phyloP scores from a whole-genome alignment of 2,888 invertebrate genomes.

The Drosophila pseudotalamancana region DNA sequence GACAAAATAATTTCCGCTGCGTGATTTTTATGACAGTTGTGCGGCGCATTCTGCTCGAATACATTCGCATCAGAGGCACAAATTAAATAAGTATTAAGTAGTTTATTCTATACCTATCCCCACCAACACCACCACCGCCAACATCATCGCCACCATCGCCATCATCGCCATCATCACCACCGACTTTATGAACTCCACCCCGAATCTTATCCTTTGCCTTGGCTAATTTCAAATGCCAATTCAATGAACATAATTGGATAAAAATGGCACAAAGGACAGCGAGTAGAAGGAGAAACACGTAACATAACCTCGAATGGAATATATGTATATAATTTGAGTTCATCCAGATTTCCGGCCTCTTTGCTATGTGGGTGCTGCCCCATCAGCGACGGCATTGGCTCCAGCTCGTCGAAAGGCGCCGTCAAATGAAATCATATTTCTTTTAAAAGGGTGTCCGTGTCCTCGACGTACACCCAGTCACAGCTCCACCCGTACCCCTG shows the following conservation, averaged over 20 bases:
- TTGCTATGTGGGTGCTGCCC: slow-evolving; percentile 47
- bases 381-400: slow-evolving; percentile 1
- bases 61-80: slow-evolving; percentile 43
- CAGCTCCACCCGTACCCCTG: background rate
- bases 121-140: background rate
- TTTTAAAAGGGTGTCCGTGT: slow-evolving; percentile 49
- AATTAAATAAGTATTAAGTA: slow-evolving; percentile 74
- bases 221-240: slow-evolving; percentile 68
- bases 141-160: too few relatives aligned
- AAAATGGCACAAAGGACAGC: slow-evolving; percentile 11
- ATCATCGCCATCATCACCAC: background rate
- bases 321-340: slow-evolving; percentile 62
- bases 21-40: slow-evolving; percentile 83
- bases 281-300: slow-evolving; percentile 6
- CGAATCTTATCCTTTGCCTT: slow-evolving; percentile 14
- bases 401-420: slow-evolving; percentile 23
- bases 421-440: slow-evolving; percentile 69
- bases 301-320: slow-evolving; percentile 39
- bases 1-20: slow-evolving; percentile 83
- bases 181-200: background rate
- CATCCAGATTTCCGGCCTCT: slow-evolving; percentile 66
- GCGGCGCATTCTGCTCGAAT: slow-evolving; percentile 68
- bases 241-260: slow-evolving; percentile 76
- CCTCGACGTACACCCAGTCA: background rate
- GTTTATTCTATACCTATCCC: slow-evolving; percentile 41